Evolutionary conservation across 2,888 invertebrate species (phyloP), one percentile per base, ranked within the genome.

Genomic region (Cryptocheilus praepositus): DNA sequence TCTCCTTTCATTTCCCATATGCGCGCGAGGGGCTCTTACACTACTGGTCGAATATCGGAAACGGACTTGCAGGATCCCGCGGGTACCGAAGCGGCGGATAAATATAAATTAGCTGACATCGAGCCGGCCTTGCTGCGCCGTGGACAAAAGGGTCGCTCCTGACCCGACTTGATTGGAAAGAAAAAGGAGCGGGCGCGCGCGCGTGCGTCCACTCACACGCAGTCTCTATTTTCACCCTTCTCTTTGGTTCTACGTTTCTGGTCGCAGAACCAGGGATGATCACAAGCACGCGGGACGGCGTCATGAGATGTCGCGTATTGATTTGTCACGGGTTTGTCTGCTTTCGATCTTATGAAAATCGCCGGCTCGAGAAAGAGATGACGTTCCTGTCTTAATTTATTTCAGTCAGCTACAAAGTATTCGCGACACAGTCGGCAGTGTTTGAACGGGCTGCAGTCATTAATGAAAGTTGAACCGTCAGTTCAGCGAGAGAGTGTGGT

Each of bases 71-170:
- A 66, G 69, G 67, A 74, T 73, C 57, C 66, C 61, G 73, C 74
- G 64, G 70, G 76, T 70, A 70, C 51, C 45, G 71, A 71, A 75
- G 73, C 65, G 71, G 68, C 67, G 74, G 76, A 82, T 77, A 82
- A 82, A 82, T 79, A 82, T 81, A 82, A 81, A 82, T 81, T 81
- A 80, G 73, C 72, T 68, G 52, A 46, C 60, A 61, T 54, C 54
- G 61, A 16, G 61, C 45, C 16, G 49, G 49, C 49, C 49, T 45
- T 8, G 45, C 11, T 5, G 7, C 16, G 18, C 49, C 49, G 16
- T n/a, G 49, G 49, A 49, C 49, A 18, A 18, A 49, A 8, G 49
- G 49, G n/a, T 49, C 49, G 49, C 49, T 18, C 49, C 49, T 49
- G 16, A 16, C 16, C 18, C 49, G 13, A 2, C 49, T 18, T 18